These are phyloP conservation scores for Scaptodrosophila latifasciaeformis DNA, from an alignment of 2,888 invertebrate species.

Conservation along the genomic window DNA sequence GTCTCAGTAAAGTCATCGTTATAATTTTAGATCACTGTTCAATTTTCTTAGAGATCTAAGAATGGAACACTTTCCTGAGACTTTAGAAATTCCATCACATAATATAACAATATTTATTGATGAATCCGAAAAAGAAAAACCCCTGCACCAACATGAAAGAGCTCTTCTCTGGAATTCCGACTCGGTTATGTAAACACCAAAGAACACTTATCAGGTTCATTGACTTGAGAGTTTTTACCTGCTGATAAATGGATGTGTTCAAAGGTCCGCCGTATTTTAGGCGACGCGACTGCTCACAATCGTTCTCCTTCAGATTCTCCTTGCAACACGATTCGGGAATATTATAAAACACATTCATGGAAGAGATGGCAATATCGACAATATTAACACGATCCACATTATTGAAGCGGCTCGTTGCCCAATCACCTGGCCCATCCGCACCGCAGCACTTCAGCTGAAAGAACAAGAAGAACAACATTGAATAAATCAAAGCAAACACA, in stretches of 20 bases:
- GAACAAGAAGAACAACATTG: background rate
- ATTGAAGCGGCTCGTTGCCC: constrained; percentile 80
- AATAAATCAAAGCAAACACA: constrained; percentile 1
- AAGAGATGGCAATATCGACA: constrained; percentile 76
- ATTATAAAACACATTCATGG: constrained; percentile 77
- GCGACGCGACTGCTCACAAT: constrained; percentile 77
- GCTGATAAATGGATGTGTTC: constrained; percentile 76
- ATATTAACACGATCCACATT: constrained; percentile 75
- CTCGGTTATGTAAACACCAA: too few species aligned
- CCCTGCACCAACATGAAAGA: too few species aligned
- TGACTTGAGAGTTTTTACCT: constrained; percentile 74
- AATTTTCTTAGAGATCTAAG: too few species aligned
- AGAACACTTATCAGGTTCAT: too few species aligned
- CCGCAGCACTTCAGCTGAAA: constrained; percentile 86
- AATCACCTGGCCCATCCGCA: constrained; percentile 82
- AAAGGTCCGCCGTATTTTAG: constrained; percentile 75
- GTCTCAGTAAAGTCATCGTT: too few species aligned
- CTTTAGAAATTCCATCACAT: too few species aligned
- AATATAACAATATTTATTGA: too few species aligned
- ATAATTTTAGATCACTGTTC: too few species aligned
- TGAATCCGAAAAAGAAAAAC: too few species aligned
- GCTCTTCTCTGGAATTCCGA: too few species aligned
- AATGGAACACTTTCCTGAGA: too few species aligned
- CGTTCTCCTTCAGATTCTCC: constrained; percentile 73
- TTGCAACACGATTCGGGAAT: constrained; percentile 80